Evolutionary conservation across 2,113 vertebrate genomes (phyloP).

Genomic region (Eptesicus fuscus): DNA sequence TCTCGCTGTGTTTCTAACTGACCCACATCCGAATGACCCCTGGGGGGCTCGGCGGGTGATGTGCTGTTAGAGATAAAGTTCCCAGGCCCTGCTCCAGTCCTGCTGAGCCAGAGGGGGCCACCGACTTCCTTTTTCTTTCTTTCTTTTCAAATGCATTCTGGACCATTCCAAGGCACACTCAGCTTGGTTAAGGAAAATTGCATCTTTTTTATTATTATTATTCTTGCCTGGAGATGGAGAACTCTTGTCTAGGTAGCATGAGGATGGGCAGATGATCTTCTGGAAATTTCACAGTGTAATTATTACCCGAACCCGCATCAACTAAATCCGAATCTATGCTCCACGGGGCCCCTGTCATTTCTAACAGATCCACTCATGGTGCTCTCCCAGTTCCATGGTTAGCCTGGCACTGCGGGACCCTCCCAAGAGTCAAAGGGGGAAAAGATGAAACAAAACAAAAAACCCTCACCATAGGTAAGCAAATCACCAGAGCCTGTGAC

Average conservation of each 20-base stretch:
- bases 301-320: not conserved
- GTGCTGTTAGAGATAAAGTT: not conserved
- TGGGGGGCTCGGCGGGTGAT: too few species aligned
- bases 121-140: not conserved
- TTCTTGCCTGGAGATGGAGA: not conserved
- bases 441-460: not conserved
- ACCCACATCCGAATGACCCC: not conserved
- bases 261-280: not conserved
- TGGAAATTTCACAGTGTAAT: not conserved
- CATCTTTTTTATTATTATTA: not conserved
- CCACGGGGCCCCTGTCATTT: not conserved
- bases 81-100: not conserved
- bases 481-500: not conserved
- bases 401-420: not conserved
- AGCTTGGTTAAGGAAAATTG: not conserved
- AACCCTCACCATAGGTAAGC: not conserved
- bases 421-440: not conserved
- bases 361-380: not conserved
- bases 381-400: not conserved
- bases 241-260: not conserved
- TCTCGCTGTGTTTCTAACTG: not conserved
- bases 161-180: not conserved
- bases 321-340: not conserved
- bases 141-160: not conserved
- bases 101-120: not conserved